These are phyloP conservation scores for Sebastes nivosus DNA, from an alignment of 2,797 vertebrate species.

Conservation along the genomic window DNA sequence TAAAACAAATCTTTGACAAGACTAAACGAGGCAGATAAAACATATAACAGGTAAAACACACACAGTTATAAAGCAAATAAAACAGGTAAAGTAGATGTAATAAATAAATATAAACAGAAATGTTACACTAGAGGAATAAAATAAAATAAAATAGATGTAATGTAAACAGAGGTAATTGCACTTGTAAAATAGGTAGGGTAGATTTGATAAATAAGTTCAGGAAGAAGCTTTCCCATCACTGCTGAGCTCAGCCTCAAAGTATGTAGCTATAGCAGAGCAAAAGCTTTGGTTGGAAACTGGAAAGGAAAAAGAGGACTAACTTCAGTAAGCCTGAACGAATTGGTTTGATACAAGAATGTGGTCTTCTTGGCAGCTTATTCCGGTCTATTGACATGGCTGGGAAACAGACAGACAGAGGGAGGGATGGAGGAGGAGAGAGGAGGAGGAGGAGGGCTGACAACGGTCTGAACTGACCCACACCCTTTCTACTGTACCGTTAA, in stretches of 20 bases:
- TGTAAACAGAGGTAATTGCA: too few relatives aligned
- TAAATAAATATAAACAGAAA: rapidly evolving
- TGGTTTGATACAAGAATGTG: slow-evolving; percentile 63
- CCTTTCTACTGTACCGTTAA: neutral
- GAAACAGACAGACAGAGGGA: slow-evolving; percentile 4
- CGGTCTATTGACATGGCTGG: slow-evolving; percentile 56
- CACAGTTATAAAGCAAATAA: too few relatives aligned
- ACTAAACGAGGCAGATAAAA: too few relatives aligned
- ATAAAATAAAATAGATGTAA: too few relatives aligned
- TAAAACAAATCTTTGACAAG: too few relatives aligned
- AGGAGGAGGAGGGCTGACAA: neutral
- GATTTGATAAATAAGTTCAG: neutral
- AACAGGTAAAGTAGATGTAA: too few relatives aligned
- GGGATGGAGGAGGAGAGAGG: neutral
- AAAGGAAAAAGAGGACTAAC: slow-evolving; percentile 12
- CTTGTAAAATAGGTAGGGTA: too few relatives aligned
- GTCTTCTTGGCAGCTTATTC: slow-evolving; percentile 57
- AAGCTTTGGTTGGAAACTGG: slow-evolving; percentile 7
- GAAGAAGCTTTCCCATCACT: neutral
- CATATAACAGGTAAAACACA: too few relatives aligned
- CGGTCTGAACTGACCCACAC: slow-evolving; percentile 10
- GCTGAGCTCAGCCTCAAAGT: neutral
- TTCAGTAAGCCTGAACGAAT: slow-evolving; percentile 60
- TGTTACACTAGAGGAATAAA: too few relatives aligned
- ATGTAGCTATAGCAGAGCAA: neutral